Conservation (phyloP, 2,888 invertebrate species). For the Caenorhabditis zanzibari region DNA sequence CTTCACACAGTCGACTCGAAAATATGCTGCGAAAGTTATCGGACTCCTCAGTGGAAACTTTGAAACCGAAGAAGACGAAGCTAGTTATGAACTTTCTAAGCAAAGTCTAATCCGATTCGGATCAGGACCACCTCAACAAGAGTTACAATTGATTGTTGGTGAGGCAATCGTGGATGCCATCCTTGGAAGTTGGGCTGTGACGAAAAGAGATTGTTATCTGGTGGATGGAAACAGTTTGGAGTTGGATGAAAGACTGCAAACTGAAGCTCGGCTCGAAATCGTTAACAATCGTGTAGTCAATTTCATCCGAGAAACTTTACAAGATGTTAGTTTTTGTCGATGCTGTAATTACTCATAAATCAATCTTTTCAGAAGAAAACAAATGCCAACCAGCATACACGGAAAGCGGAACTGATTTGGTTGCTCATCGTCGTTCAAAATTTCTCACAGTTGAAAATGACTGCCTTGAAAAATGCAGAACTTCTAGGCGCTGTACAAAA, state of each 20-base stretch:
- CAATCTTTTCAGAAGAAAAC: constrained; percentile 48
- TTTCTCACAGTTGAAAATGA: constrained; percentile 21
- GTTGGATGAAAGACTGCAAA: constrained; percentile 14
- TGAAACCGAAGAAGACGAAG: not conserved
- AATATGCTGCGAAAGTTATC: constrained; percentile 63
- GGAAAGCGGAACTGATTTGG: constrained; percentile 75
- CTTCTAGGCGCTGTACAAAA: constrained; percentile 66
- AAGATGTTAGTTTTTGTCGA: constrained; percentile 16
- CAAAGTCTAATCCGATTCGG: constrained; percentile 66
- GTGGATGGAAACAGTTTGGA: constrained; percentile 33
- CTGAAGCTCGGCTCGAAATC: not conserved
- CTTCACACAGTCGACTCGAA: constrained; percentile 64
- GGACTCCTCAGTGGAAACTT: constrained; percentile 50
- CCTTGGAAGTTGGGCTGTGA: constrained; percentile 57
- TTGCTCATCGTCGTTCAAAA: constrained; percentile 70
- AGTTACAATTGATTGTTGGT: constrained; percentile 76
- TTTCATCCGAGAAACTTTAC: constrained; percentile 26
- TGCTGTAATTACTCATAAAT: not conserved
- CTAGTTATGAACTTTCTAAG: constrained; percentile 19
- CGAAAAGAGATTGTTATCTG: constrained; percentile 53
- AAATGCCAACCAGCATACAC: constrained; percentile 71
- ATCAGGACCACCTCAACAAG: constrained; percentile 76
- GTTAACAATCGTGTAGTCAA: constrained; percentile 32
- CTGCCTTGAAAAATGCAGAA: constrained; percentile 22
- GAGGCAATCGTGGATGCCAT: constrained; percentile 63